Base-by-base conservation (phyloP, 2,888 invertebrate genomes). In the Chaitophorus viminalis region DNA sequence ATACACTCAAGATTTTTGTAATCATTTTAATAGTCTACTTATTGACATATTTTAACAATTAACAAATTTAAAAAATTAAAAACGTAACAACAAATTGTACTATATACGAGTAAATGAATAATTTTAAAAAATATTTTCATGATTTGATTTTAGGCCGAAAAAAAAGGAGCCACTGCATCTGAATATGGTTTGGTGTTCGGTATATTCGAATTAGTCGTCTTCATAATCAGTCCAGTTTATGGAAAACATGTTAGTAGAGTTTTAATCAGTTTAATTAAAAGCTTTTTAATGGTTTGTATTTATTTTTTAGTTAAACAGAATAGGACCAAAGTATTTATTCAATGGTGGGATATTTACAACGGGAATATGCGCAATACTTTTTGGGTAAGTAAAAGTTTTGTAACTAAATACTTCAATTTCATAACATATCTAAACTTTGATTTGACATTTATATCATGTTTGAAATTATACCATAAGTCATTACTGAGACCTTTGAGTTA, bases 181-280 rank as follows among this genome's bases (percentile, higher is more conserved):
- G 95, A 96, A 90, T 96, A 96, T 91, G 97, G 97, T 0, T 92
- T 97, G 89, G 96, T 97, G 0, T 97, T 97, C 91, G 97, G 97
- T 1, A 93, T 96, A 74, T 97, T 96, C 91, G 96, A 97, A 91
- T 92, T 97, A 88, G 94, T 95, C 39, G 96, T 96, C 83, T 96
- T 96, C 91, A 91, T 96, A 52, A 93, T 96, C 89, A 96, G 96
- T 90, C 97, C 97, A 0, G 90, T 97, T 29, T 96, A 96, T 91
- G 97, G 97, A 74, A 95, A 95, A 90, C 93, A 95, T 91, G 93
- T 93, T 91, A 91, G 93, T 92, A 72, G 33, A 65, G 46, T 29
- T 65, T 76, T 52, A 70, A 60, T 31, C 9, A 72, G 31, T 6
- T 36, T 17, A 21, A 29, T 68, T n/a, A 68, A 3, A 68, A 29